Evolutionary conservation across 2,113 vertebrate genomes (phyloP), one percentile per base, ranked within the genome.

Genomic region (Rhizomys pruinosus): DNA sequence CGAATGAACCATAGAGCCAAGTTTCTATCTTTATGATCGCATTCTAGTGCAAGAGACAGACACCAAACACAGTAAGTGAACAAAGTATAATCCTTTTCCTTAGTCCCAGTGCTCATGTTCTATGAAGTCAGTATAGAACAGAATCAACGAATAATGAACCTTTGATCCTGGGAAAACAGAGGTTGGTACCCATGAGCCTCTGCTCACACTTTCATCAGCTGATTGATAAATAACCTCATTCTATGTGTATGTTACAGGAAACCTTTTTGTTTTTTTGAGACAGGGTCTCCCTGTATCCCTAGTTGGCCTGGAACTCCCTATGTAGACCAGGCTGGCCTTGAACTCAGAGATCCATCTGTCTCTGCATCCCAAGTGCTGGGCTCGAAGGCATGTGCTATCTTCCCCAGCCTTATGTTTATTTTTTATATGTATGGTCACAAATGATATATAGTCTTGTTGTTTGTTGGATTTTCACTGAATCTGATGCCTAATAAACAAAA

Each of bases 321-420:
- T n/a, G n/a, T n/a, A n/a, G n/a, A n/a, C n/a, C n/a, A n/a, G n/a
- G n/a, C n/a, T n/a, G n/a, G n/a, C n/a, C n/a, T n/a, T n/a, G n/a
- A n/a, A n/a, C n/a, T n/a, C n/a, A n/a, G n/a, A n/a, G n/a, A n/a
- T n/a, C n/a, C n/a, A n/a, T n/a, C n/a, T n/a, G n/a, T n/a, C n/a
- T n/a, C n/a, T n/a, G n/a, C n/a, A n/a, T n/a, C n/a, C n/a, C n/a
- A n/a, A n/a, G n/a, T n/a, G n/a, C n/a, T n/a, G n/a, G n/a, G n/a
- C n/a, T n/a, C n/a, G n/a, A n/a, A n/a, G n/a, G n/a, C n/a, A n/a
- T n/a, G n/a, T n/a, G n/a, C n/a, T n/a, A n/a, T n/a, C n/a, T n/a
- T n/a, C n/a, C n/a, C n/a, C n/a, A n/a, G n/a, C 92, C 23, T 59
- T 88, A 37, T 42, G 71, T 69, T 92, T 84, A 57, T 15, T 73